Conservation (phyloP, 1,140 invertebrate species). For the Battus philenor region DNA sequence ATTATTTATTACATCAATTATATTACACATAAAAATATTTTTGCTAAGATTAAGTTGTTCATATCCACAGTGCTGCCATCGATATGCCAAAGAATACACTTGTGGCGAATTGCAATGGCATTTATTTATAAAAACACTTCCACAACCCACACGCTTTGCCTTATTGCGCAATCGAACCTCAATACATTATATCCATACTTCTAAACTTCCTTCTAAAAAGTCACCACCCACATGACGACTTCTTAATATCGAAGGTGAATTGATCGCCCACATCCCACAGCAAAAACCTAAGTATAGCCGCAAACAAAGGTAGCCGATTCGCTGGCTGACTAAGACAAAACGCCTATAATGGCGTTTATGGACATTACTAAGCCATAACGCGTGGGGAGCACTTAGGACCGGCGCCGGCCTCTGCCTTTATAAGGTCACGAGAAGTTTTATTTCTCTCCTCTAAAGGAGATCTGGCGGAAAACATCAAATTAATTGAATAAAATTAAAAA, state of each 20-base stretch:
- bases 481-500: too few species aligned
- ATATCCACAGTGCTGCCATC: too few species aligned
- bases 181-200: too few species aligned
- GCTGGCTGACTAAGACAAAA: conserved; percentile 45
- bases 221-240: conserved; percentile 53
- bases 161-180: conserved; percentile 43
- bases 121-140: conserved; percentile 1
- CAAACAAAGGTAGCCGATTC: conserved; percentile 66
- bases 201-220: conserved; percentile 30
- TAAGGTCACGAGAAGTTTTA: conserved; percentile 27
- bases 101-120: too few species aligned
- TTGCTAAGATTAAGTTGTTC: too few species aligned
- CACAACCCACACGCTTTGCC: conserved; percentile 18
- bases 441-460: background rate
- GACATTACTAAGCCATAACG: conserved; percentile 49
- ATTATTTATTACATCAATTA: too few species aligned
- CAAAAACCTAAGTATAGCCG: conserved; percentile 43
- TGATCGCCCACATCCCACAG: conserved; percentile 47
- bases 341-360: conserved; percentile 62
- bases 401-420: conserved; percentile 43
- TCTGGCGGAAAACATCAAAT: too few species aligned
- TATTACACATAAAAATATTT: too few species aligned
- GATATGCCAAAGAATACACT: too few species aligned
- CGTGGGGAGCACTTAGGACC: conserved; percentile 53
- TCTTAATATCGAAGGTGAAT: conserved; percentile 66